Evolutionary conservation across 2,797 vertebrate species (phyloP).

Genomic region (Cossypha polioptera): DNA sequence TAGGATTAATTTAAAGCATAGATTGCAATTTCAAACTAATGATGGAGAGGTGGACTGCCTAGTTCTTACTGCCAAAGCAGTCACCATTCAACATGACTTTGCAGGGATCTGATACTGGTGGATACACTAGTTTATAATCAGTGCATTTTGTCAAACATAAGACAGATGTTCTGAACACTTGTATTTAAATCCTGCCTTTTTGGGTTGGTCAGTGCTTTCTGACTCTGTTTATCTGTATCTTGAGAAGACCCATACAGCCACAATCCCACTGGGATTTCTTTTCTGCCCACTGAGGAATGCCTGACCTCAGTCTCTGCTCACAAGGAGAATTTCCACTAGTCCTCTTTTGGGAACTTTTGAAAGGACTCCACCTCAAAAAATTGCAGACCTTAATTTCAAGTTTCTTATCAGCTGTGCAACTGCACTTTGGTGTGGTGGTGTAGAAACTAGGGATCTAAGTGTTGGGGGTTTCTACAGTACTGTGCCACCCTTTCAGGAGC

Average conservation of each 20-base stretch:
- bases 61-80: neutral
- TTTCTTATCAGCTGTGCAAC: neutral
- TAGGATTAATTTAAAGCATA: neutral
- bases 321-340: neutral
- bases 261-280: neutral
- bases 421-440: neutral
- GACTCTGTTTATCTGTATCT: neutral
- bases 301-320: neutral
- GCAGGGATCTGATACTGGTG: neutral
- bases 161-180: neutral
- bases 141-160: neutral
- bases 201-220: neutral
- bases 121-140: neutral
- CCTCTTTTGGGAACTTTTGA: neutral
- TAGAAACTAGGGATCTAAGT: neutral
- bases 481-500: neutral
- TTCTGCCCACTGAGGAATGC: neutral
- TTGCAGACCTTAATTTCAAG: neutral
- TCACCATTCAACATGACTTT: neutral
- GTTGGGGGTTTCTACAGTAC: neutral
- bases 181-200: neutral
- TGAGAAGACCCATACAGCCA: neutral
- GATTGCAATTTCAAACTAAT: neutral
- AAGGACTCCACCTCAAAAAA: neutral
- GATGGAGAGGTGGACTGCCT: neutral